Conservation (phyloP, 2,113 vertebrate species). For the Pelusios castaneus region DNA sequence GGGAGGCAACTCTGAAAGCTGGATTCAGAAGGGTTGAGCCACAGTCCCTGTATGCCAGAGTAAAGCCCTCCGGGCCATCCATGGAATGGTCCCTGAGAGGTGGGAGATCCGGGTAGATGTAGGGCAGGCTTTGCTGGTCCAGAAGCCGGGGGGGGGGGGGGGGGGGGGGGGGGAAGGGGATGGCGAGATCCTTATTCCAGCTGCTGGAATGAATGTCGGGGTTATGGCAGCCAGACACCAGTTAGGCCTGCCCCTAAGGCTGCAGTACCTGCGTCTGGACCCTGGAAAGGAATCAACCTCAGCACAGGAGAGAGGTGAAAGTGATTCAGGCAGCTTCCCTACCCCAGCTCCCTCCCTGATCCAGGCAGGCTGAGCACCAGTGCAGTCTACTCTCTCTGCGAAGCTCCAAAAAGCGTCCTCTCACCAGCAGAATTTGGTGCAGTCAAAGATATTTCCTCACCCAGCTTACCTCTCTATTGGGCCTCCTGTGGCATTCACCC, state of each 20-base stretch:
- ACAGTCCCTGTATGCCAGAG: not conserved
- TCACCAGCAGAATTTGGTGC: not conserved
- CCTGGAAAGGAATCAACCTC: too few species aligned
- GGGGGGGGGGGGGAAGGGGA: too few species aligned
- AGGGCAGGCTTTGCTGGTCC: accelerated
- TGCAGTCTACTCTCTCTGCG: not conserved
- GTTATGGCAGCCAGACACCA: not conserved
- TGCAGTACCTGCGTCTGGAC: not conserved
- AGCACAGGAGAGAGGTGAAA: too few species aligned
- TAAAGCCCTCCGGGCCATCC: not conserved
- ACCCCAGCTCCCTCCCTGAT: not conserved
- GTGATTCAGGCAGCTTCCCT: not conserved
- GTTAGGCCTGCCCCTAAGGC: not conserved
- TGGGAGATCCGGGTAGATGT: not conserved
- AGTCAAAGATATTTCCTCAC: not conserved
- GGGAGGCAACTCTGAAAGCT: not conserved
- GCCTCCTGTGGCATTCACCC: not conserved
- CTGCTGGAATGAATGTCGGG: not conserved
- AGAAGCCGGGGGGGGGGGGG: not conserved
- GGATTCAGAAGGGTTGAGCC: accelerated
- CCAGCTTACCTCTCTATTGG: not conserved
- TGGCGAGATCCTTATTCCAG: not conserved
- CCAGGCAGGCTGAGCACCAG: not conserved
- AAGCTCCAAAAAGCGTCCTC: not conserved
- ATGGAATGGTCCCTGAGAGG: not conserved